A percentile compares a stretch with the other conserved stretches of the same genome.
phyloP scores from a whole-genome alignment of 2,888 invertebrate species.

The Pristionchus mayeri region DNA sequence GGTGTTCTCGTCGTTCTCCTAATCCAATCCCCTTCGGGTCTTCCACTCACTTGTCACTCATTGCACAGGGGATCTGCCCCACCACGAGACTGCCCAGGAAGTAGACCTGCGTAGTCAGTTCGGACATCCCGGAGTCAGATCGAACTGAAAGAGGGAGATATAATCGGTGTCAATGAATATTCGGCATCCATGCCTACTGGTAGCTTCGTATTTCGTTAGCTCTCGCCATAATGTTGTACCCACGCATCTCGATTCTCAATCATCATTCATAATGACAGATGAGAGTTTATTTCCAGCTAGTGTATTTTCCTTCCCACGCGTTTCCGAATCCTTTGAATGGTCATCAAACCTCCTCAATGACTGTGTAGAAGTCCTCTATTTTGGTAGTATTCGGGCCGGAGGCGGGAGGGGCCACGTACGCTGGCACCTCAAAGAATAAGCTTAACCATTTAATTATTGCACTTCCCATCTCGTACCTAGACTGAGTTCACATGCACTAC shows the following conservation, averaged over 20 bases:
- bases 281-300: no score
- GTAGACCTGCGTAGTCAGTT: constrained; percentile 45
- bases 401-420: constrained; percentile 45
- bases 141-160: constrained; percentile 20
- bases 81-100: constrained; percentile 41
- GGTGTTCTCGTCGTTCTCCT: neutral
- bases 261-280: neutral
- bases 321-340: neutral
- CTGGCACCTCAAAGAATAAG: constrained; percentile 1
- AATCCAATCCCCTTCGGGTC: neutral
- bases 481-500: neutral
- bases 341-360: constrained; percentile 46
- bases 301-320: neutral
- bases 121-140: neutral
- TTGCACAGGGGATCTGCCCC: constrained; percentile 47
- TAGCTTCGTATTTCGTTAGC: no score
- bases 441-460: neutral
- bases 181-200: no score
- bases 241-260: no score
- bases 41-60: constrained; percentile 36
- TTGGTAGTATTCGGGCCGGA: neutral
- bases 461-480: neutral
- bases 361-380: constrained; percentile 45
- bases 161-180: no score
- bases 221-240: no score